Percentiles rank a stretch among this genome's conserved stretches.
Conservation (phyloP, 2,888 invertebrate species). For the Scotopteryx bipunctaria region DNA sequence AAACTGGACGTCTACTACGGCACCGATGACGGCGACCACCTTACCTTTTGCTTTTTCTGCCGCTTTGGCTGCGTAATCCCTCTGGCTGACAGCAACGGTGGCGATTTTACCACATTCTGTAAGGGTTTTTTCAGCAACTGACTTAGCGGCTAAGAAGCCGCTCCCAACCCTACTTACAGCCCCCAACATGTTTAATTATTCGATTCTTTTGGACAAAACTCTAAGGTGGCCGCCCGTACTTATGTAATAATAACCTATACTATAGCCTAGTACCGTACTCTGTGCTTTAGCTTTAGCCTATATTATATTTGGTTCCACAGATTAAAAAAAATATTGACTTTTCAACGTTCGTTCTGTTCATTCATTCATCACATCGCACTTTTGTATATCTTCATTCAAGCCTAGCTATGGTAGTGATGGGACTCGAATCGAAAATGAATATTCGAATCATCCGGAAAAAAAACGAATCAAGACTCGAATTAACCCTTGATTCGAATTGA, state of each 20-base stretch:
- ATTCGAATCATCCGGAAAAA: no score
- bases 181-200: constrained; percentile 82
- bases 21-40: constrained; percentile 98
- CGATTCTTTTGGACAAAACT: constrained; percentile 50
- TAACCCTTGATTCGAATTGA: no score
- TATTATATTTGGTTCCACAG: constrained; percentile 49
- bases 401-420: no score
- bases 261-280: no score
- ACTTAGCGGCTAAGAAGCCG: constrained; percentile 84
- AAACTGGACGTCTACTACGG: constrained; percentile 98
- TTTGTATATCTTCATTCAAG: no score
- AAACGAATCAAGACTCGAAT: no score
- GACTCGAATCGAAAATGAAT: no score
- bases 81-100: constrained; percentile 67
- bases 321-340: constrained; percentile 30
- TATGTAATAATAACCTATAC: constrained; percentile 79
- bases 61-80: constrained; percentile 71
- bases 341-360: not conserved
- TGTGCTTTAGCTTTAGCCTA: no score
- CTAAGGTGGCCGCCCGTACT: constrained; percentile 60
- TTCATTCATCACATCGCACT: constrained; percentile 1
- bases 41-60: constrained; percentile 80
- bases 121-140: constrained; percentile 82
- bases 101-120: constrained; percentile 83
- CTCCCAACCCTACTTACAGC: constrained; percentile 84